Conservation (phyloP, 1,140 invertebrate genomes). For the Drosophila mauritiana region DNA sequence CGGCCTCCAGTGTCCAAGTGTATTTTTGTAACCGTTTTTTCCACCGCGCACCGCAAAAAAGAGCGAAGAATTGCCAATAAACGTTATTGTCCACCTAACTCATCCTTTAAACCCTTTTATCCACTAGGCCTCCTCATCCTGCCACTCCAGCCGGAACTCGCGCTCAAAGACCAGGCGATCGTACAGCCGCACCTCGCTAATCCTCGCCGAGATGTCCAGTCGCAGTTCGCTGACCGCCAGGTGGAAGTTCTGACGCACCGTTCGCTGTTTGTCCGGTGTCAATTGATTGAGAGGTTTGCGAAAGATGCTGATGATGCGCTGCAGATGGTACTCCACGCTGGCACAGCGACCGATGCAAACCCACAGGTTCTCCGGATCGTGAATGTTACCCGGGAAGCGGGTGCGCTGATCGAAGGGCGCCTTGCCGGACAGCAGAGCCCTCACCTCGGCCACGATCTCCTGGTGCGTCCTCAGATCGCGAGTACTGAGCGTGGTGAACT, state of each 20-base stretch:
- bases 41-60: conserved; percentile 52
- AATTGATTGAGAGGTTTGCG: conserved; percentile 72
- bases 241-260: conserved; percentile 77
- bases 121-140: conserved; percentile 61
- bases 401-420: conserved; percentile 74
- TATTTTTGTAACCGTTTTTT: conserved; percentile 74
- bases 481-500: conserved; percentile 71
- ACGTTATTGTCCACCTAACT: conserved; percentile 59
- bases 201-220: conserved; percentile 77
- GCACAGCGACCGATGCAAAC: conserved; percentile 78
- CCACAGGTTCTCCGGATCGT: conserved; percentile 81
- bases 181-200: conserved; percentile 74
- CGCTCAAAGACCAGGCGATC: conserved; percentile 76
- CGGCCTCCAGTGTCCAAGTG: conserved; percentile 41
- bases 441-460: conserved; percentile 72
- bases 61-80: conserved; percentile 59
- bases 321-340: conserved; percentile 77
- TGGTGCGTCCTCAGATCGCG: conserved; percentile 66
- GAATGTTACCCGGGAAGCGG: conserved; percentile 77
- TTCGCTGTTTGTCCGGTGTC: conserved; percentile 73
- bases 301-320: conserved; percentile 74
- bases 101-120: neutral
- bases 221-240: conserved; percentile 76
- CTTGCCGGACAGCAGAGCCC: conserved; percentile 55
- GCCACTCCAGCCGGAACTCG: conserved; percentile 78